Percentiles rank a stretch among this genome's conserved stretches.
phyloP scores from a whole-genome alignment of 2,113 vertebrate species.

The Ammodytes dubius region DNA sequence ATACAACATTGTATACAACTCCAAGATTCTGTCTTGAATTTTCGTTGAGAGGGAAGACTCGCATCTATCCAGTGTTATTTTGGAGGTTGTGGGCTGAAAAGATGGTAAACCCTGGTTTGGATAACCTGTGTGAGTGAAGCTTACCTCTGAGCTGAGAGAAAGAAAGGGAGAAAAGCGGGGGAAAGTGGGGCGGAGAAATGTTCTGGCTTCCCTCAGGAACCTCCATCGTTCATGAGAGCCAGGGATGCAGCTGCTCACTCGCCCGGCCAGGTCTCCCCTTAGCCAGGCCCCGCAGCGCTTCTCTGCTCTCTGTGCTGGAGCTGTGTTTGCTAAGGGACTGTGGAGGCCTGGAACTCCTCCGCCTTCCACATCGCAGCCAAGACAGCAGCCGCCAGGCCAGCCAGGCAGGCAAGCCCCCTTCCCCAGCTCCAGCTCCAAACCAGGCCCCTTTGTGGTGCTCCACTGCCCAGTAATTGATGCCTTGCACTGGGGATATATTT shows the following conservation, averaged over 20 bases:
- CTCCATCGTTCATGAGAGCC: slow-evolving; percentile 57
- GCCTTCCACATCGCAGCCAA: slow-evolving; percentile 69
- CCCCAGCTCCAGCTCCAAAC: slow-evolving; percentile 63
- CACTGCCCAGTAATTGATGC: slow-evolving; percentile 85
- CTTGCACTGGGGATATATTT: slow-evolving; percentile 86
- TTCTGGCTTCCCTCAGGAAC: slow-evolving; percentile 66
- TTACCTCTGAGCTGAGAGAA: slow-evolving; percentile 34
- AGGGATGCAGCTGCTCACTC: slow-evolving; percentile 77
- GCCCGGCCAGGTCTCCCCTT: slow-evolving; percentile 71
- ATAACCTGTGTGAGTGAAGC: slow-evolving; percentile 44
- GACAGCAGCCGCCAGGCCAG: slow-evolving; percentile 70
- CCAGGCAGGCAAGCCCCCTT: slow-evolving; percentile 67
- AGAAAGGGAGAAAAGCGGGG: not conserved
- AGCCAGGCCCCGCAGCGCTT: slow-evolving; percentile 76
- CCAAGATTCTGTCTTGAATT: no score
- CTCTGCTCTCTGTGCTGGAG: slow-evolving; percentile 67
- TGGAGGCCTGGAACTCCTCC: slow-evolving; percentile 72
- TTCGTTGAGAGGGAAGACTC: no score
- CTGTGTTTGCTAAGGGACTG: slow-evolving; percentile 52
- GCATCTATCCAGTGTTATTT: no score
- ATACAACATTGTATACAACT: no score
- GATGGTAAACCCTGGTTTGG: not conserved
- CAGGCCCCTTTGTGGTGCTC: slow-evolving; percentile 76
- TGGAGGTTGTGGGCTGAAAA: no score
- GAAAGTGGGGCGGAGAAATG: slow-evolving; percentile 15